These are phyloP conservation scores for Lepidurus couesii DNA, from an alignment of 1,140 invertebrate genomes.

Conservation along the genomic window DNA sequence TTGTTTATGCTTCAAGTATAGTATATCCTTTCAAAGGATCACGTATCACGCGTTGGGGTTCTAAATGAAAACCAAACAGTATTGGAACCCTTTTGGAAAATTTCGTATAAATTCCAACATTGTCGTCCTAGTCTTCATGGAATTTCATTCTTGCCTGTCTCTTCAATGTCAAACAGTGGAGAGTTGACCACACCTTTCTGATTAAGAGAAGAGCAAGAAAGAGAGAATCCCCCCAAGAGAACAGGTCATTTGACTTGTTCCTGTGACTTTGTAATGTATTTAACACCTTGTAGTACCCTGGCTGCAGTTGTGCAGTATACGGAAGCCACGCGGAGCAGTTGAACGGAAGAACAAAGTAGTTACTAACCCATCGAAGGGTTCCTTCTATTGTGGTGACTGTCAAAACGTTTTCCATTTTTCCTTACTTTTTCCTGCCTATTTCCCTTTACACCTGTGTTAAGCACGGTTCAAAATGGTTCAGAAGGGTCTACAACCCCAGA, in stretches of 20 bases:
- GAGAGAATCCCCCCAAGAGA: background rate
- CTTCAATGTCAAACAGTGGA: too few species aligned
- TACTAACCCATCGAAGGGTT: too few species aligned
- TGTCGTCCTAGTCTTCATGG: too few species aligned
- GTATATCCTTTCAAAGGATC: slow-evolving; percentile 4
- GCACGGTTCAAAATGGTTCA: background rate
- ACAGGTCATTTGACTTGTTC: too few species aligned
- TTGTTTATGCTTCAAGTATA: background rate
- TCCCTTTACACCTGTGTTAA: background rate
- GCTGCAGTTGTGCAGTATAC: too few species aligned
- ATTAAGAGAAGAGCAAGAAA: too few species aligned
- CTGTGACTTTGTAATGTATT: background rate
- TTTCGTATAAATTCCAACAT: too few species aligned
- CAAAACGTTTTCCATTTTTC: background rate
- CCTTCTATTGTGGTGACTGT: background rate
- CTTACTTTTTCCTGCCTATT: background rate
- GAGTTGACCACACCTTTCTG: too few species aligned
- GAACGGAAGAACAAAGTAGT: background rate
- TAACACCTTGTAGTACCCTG: slow-evolving; percentile 1
- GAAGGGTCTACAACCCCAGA: too few species aligned
- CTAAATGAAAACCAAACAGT: background rate
- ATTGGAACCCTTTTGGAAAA: background rate
- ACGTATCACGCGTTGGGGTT: background rate
- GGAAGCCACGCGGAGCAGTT: background rate
- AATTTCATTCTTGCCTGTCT: too few species aligned